Evolutionary conservation across 2,113 vertebrate genomes (phyloP).

Genomic region (Leptosomus discolor): DNA sequence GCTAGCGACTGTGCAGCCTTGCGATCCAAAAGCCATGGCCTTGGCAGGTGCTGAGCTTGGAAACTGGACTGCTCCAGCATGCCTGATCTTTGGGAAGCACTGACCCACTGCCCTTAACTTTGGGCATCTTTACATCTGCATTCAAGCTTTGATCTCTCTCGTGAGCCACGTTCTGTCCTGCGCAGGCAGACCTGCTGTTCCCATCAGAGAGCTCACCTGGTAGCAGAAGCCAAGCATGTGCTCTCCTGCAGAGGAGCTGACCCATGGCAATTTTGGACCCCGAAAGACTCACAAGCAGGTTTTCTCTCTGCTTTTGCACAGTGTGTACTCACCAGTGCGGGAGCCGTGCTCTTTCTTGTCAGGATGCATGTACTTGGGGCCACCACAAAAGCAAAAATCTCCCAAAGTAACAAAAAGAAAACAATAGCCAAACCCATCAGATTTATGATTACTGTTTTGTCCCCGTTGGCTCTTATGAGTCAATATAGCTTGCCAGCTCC

Average conservation of each 20-base stretch:
- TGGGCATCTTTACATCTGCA: not conserved
- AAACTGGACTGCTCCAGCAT: not conserved
- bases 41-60: not conserved
- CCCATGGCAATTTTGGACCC: not conserved
- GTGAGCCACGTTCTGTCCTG: fast-evolving
- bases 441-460: not conserved
- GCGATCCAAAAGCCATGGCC: fast-evolving
- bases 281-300: not conserved
- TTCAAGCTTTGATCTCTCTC: not conserved
- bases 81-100: not conserved
- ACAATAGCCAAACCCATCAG: not conserved
- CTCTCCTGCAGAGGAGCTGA: not conserved
- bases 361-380: no score
- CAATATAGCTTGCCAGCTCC: not conserved
- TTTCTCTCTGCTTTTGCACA: not conserved
- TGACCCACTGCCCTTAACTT: fast-evolving
- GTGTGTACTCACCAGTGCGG: fast-evolving
- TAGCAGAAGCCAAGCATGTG: not conserved
- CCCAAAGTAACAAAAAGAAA: not conserved
- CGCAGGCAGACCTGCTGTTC: not conserved
- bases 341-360: not conserved
- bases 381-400: not conserved
- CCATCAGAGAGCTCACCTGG: not conserved
- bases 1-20: fast-evolving
- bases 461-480: not conserved